Base-by-base conservation (phyloP, 2,113 vertebrate species). In the Saguinus imperator region DNA sequence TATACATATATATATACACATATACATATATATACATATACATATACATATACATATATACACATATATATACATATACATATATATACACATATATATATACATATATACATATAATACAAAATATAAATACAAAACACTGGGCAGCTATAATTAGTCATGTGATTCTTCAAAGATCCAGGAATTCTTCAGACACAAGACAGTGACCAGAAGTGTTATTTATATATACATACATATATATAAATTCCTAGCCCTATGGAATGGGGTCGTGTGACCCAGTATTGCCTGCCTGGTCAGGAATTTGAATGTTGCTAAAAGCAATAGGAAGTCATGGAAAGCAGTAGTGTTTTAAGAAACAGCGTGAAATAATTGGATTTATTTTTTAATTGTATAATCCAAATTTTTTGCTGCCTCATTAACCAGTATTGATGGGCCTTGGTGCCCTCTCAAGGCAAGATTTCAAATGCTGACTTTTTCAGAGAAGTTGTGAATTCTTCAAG, bases 141-240 rank as follows among this genome's bases (percentile, higher is more conserved):
- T 57, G 29, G 48, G 25, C 45, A 77, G 27, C 16, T 89, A 29
- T 79, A 95, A 86, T 87, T 87, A 97, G 84, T 70, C 64, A 80
- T 68, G 66, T 48, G 66, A 94, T 89, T 96, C 32, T 18, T 93
- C 43, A 95, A 92, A 96, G 29, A 88, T 66, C 40, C 79, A 94
- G 10, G 43, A 83, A 91, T 58, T 55, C 5, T 73, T 87, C 29
- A 84, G n/a, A 77, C 29, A 55, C 16, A 80, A 94, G 94, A 82
- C 45, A 90, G 5, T n/a, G n/a, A 86, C 82, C 61, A 72, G 23
- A 89, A 95, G 73, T 50, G 3, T 50, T 48, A 45, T 48, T 2
- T 50, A 12, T 50, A 50, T 50, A 14, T 50, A 4, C 14, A 16
- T 52, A 17, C 16, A 52, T 52, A 52, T 52, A 52, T 52, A 52